A percentile compares a stretch with the other conserved stretches of the same genome.
Evolutionary conservation across 2,113 vertebrate species (phyloP).

Genomic region (Vombatus ursinus): DNA sequence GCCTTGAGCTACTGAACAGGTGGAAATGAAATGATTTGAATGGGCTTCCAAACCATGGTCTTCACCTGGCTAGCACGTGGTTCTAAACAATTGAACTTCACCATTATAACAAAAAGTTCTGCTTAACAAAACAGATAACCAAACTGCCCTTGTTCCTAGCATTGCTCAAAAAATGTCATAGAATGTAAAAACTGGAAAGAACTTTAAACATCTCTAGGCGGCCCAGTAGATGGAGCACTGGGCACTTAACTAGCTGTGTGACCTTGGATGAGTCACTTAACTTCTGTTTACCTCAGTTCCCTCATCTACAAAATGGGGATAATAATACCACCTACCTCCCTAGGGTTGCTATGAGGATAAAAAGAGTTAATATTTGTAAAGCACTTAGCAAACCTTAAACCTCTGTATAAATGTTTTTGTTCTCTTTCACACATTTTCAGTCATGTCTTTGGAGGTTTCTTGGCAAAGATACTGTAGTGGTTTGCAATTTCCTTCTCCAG

Average conservation of each 20-base stretch:
- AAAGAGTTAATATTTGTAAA: neutral
- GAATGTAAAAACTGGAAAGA: neutral
- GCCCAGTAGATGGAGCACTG: neutral
- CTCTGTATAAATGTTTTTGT: neutral
- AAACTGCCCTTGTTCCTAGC: neutral
- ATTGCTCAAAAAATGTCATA: neutral
- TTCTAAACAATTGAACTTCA: neutral
- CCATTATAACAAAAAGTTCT: neutral
- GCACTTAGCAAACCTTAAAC: neutral
- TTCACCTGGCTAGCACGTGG: neutral
- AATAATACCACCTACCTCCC: neutral
- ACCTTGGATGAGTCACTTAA: neutral
- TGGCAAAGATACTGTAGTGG: neutral
- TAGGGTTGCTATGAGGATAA: neutral
- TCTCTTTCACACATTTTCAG: neutral
- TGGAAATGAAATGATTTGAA: neutral
- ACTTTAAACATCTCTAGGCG: neutral
- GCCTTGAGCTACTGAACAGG: neutral
- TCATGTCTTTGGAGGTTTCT: neutral
- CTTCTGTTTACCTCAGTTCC: neutral
- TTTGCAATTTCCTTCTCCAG: neutral
- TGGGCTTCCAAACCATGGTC: neutral
- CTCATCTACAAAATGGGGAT: neutral
- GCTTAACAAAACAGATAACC: neutral
- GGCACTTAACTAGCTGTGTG: neutral